These are phyloP conservation scores for Leptodirus hochenwartii DNA, from an alignment of 2,888 invertebrate species.

Conservation along the genomic window DNA sequence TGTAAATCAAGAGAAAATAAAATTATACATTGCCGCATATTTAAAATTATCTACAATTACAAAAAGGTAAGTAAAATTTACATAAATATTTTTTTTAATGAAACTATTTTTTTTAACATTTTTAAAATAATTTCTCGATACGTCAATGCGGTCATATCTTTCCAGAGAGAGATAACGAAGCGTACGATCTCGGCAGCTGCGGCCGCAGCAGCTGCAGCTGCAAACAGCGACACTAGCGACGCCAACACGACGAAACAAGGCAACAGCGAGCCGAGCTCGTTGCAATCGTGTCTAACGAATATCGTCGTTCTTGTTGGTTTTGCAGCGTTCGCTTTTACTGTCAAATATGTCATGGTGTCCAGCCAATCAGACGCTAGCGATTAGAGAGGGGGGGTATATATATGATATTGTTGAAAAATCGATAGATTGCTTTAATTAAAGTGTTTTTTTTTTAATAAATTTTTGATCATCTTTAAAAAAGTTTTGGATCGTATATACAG, in stretches of 20 bases:
- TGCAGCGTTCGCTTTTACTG: slow-evolving; percentile 81
- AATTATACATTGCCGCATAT: too few species aligned
- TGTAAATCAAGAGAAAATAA: too few species aligned
- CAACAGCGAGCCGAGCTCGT: slow-evolving; percentile 42
- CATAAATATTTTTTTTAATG: slow-evolving; percentile 5
- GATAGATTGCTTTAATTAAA: too few species aligned
- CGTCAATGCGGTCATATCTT: slow-evolving; percentile 8
- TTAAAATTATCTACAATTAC: too few species aligned
- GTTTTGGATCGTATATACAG: too few species aligned
- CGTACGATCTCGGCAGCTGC: slow-evolving; percentile 19
- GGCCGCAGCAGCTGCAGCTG: slow-evolving; percentile 17
- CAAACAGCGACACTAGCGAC: slow-evolving; percentile 13
- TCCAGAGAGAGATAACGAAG: slow-evolving; percentile 21
- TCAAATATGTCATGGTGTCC: slow-evolving; percentile 77
- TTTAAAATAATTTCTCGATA: slow-evolving; percentile 5
- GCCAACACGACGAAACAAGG: slow-evolving; percentile 10
- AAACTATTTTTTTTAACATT: slow-evolving; percentile 3
- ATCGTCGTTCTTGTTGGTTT: slow-evolving; percentile 76
- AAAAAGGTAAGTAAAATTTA: slow-evolving; percentile 4
- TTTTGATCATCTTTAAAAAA: too few species aligned
- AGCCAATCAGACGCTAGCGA: slow-evolving; percentile 37
- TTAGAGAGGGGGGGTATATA: slow-evolving; percentile 11
- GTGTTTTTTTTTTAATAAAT: too few species aligned
- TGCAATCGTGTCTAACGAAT: slow-evolving; percentile 70
- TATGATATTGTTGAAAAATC: too few species aligned